Evolutionary conservation across 2,888 invertebrate species (phyloP), one percentile per base, ranked within the genome.

Genomic region (Cantharis flavilabris): DNA sequence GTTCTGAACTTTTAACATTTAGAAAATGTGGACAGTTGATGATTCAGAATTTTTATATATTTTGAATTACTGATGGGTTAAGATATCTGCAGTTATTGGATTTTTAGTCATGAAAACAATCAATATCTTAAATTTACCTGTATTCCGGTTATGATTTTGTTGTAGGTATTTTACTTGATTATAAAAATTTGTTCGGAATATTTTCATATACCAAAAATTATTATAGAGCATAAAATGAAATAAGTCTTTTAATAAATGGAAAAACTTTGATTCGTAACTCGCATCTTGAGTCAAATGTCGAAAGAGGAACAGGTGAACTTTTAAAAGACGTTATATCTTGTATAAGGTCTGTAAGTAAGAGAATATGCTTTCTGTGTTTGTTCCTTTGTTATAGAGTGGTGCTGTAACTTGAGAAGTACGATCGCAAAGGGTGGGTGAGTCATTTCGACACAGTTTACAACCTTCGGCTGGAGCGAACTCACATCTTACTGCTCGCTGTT

Each of bases 361-460:
- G 69, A 75, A 75, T 70, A 70, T 62, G 69, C 71, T 62, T 73
- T 69, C 73, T 73, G 73, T 75, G 75, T 70, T 70, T 70, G 75
- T 65, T 70, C 73, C 49, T 65, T 75, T 71, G 64, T 69, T 75
- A 70, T 20, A 67, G 26, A 70, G 73, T 28, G 64, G 70, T 69
- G 30, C 23, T 75, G 70, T 75, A 75, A 75, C 70, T 75, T 23
- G 70, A 73, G 70, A 70, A 64, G 75, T 63, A 70, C 70, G 75
- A 62, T 70, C 75, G 75, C 63, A 49, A 70, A 75, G 75, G 75
- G 75, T 71, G 70, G 75, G 70, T 73, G 73, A 49, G 75, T 75
- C 70, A 70, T 75, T 75, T 71, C 75, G 49, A 49, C 30, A 30
- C 79, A 79, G 76, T 80, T 81, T 81, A 81, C 81, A 81, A 78